These are phyloP conservation scores for Tragelaphus scriptus DNA, from an alignment of 2,113 vertebrate species.

Conservation along the genomic window DNA sequence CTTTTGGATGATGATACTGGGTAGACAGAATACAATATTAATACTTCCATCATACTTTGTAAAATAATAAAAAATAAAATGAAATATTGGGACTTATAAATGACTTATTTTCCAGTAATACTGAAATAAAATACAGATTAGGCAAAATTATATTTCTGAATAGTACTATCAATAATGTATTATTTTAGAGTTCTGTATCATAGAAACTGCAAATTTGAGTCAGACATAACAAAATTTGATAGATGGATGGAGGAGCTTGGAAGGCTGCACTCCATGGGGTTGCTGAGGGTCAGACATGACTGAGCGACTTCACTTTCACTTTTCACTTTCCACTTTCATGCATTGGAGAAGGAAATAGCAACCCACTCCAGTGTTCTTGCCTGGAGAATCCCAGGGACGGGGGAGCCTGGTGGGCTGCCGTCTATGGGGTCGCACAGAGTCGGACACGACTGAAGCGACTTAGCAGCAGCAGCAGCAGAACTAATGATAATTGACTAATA, in stretches of 20 bases:
- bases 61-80: not conserved
- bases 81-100: not conserved
- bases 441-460: no score
- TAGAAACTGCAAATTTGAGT: slow-evolving; percentile 10
- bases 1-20: not conserved
- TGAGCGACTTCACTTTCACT: no score
- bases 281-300: no score
- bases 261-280: no score
- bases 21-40: not conserved
- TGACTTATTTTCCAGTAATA: not conserved
- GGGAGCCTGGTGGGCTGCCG: no score
- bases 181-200: not conserved
- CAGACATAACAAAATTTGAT: not conserved
- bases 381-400: no score
- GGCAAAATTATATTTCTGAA: not conserved
- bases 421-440: no score
- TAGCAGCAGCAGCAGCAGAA: no score
- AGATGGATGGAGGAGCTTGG: no score
- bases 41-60: not conserved
- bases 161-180: not conserved
- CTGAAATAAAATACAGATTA: not conserved
- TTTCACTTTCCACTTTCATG: no score
- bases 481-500: not conserved
- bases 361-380: no score
- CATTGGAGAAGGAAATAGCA: no score